These are phyloP conservation scores for Paradoxurus hermaphroditus DNA, from an alignment of 2,113 vertebrate species.

Conservation along the genomic window DNA sequence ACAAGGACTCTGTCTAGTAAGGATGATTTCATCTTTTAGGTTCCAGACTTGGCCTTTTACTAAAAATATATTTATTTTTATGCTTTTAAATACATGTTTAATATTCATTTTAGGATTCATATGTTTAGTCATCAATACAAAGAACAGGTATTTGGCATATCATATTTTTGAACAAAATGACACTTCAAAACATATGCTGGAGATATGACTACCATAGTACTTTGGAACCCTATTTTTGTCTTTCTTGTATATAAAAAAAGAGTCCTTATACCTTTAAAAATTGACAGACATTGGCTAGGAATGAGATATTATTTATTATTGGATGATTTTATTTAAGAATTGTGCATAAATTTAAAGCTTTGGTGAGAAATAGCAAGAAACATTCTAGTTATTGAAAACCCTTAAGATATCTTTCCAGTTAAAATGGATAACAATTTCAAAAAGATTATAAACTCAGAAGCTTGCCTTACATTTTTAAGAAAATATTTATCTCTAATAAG, in stretches of 20 bases:
- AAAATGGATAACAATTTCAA: not conserved
- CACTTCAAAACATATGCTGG: not conserved
- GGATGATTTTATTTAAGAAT: not conserved
- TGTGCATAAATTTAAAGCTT: not conserved
- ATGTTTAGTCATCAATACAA: not conserved
- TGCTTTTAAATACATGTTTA: conserved; percentile 9
- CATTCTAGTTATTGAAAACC: not conserved
- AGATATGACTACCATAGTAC: not conserved
- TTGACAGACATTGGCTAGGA: not conserved
- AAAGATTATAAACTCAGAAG: not conserved
- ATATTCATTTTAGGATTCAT: not conserved
- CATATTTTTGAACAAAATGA: not conserved
- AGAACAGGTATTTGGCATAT: not conserved
- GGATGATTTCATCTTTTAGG: not conserved
- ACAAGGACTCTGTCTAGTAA: not conserved
- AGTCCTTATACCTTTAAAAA: not conserved
- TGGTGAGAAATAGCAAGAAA: not conserved
- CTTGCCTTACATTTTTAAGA: not conserved
- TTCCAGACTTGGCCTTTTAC: not conserved
- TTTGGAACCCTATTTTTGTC: not conserved
- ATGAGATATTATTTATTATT: not conserved
- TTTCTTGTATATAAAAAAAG: not conserved
- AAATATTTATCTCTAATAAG: not conserved
- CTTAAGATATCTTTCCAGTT: not conserved
- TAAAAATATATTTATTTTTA: not conserved